Conservation (phyloP, 2,888 invertebrate genomes). For the Psylliodes chrysocephalus region DNA sequence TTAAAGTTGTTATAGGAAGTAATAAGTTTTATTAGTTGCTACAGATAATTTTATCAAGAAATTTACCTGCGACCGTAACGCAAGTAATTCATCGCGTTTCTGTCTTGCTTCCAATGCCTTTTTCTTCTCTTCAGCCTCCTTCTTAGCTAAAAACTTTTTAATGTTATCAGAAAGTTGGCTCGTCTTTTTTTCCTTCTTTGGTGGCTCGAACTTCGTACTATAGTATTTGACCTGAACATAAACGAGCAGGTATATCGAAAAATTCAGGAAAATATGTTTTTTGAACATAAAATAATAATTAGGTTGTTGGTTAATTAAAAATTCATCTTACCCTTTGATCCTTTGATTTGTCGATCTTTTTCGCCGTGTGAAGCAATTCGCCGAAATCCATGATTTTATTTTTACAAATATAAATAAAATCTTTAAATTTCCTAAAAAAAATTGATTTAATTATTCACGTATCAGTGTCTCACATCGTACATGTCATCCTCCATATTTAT, state of each 20-base stretch:
- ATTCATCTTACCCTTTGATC: constrained; percentile 16
- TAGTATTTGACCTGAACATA: constrained; percentile 69
- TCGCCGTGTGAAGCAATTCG: constrained; percentile 70
- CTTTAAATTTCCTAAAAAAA: neutral
- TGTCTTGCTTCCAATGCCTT: constrained; percentile 72
- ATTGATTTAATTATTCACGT: constrained; percentile 33
- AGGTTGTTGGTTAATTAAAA: neutral
- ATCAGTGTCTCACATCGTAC: constrained; percentile 47
- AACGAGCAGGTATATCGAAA: neutral
- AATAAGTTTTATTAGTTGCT: no score
- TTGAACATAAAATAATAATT: neutral
- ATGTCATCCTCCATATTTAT: constrained; percentile 44
- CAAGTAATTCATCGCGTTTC: constrained; percentile 73
- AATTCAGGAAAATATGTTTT: constrained; percentile 8
- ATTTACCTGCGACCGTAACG: constrained; percentile 67
- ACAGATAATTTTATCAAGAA: neutral
- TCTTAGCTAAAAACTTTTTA: constrained; percentile 65
- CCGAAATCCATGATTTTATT: constrained; percentile 70
- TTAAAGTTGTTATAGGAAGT: no score
- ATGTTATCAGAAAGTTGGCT: constrained; percentile 69
- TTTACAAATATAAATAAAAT: neutral
- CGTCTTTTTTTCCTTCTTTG: constrained; percentile 79
- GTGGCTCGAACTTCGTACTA: constrained; percentile 82
- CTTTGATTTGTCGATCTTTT: constrained; percentile 67
- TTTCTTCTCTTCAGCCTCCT: constrained; percentile 81